A percentile compares a stretch with the other conserved stretches of the same genome.
Conservation (phyloP, 2,888 invertebrate genomes). For the Nesidiocoris tenuis region DNA sequence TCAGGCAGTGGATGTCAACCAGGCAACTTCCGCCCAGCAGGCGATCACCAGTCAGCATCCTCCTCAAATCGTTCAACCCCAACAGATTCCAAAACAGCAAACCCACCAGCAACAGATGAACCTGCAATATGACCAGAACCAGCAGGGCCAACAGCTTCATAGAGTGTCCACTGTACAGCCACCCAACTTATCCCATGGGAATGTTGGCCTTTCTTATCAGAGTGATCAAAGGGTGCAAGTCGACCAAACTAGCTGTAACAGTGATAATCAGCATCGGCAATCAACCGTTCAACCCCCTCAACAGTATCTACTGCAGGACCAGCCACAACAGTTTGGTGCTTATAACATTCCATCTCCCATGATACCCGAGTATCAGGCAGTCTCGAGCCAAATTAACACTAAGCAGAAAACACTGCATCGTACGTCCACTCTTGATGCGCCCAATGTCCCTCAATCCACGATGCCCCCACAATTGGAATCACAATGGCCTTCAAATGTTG, state of each 20-base stretch:
- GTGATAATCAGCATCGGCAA: slow-evolving; percentile 17
- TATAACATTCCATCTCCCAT: slow-evolving; percentile 14
- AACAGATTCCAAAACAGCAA: slow-evolving; percentile 54
- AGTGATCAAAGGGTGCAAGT: slow-evolving; percentile 3
- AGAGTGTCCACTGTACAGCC: slow-evolving; percentile 53
- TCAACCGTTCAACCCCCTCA: slow-evolving; percentile 33
- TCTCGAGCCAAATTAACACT: background rate
- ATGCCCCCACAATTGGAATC: slow-evolving; percentile 19
- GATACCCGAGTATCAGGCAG: background rate
- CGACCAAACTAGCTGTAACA: background rate
- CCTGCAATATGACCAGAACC: background rate
- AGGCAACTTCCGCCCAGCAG: slow-evolving; percentile 53
- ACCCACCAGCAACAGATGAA: slow-evolving; percentile 6
- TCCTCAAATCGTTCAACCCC: slow-evolving; percentile 54
- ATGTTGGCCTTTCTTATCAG: background rate
- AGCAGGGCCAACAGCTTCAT: slow-evolving; percentile 11
- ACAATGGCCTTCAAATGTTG: slow-evolving; percentile 13
- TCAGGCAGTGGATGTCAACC: slow-evolving; percentile 29
- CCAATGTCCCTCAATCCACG: slow-evolving; percentile 6
- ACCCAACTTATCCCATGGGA: slow-evolving; percentile 1
- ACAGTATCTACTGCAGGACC: slow-evolving; percentile 1
- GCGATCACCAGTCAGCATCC: slow-evolving; percentile 45
- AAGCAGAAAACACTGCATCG: slow-evolving; percentile 9
- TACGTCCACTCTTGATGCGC: slow-evolving; percentile 30
- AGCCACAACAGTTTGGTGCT: slow-evolving; percentile 28